Evolutionary conservation across 2,113 vertebrate genomes (phyloP).

Genomic region (Otus sunia): DNA sequence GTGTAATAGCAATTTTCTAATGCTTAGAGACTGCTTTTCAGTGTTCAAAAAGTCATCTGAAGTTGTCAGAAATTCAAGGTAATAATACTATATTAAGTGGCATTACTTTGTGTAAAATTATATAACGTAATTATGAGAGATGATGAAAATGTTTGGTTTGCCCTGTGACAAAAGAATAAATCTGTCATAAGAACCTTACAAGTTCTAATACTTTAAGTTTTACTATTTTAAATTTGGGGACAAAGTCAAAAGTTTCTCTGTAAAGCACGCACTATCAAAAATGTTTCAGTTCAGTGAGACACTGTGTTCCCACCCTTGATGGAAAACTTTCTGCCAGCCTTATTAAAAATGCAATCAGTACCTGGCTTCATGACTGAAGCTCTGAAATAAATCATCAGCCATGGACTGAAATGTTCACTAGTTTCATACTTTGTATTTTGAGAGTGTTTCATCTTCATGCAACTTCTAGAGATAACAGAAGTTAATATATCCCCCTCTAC

Average conservation of each 20-base stretch:
- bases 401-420: background rate
- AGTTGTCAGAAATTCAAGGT: background rate
- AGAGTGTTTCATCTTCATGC: background rate
- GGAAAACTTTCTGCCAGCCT: background rate
- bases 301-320: background rate
- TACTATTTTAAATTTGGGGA: background rate
- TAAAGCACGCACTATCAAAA: background rate
- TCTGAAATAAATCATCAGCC: background rate
- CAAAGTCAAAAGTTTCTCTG: background rate
- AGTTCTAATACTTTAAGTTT: background rate
- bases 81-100: background rate
- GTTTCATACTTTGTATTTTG: background rate
- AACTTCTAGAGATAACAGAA: background rate
- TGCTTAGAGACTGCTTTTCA: background rate
- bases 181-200: background rate
- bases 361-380: background rate
- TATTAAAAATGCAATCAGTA: constrained; percentile 11
- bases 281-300: background rate
- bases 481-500: background rate
- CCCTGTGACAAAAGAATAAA: background rate
- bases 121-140: background rate
- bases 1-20: background rate
- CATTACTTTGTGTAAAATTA: background rate
- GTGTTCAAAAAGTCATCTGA: background rate
- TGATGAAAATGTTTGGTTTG: background rate